These are phyloP conservation scores for Vannuccia rotundouncinata DNA, from an alignment of 2,888 invertebrate species.

Conservation along the genomic window DNA sequence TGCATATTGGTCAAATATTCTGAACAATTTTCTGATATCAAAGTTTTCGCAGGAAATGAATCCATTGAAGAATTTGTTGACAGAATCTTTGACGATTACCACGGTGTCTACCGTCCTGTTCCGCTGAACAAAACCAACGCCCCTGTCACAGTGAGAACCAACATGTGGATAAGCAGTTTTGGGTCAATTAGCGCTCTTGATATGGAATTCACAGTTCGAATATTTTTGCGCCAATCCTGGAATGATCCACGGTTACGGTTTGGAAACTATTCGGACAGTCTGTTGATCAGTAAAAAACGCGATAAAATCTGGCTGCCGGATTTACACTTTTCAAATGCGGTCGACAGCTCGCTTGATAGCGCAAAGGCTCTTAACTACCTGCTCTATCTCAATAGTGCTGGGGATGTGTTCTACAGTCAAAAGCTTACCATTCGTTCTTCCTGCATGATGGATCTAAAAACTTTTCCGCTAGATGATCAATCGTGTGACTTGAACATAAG, in stretches of 20 bases:
- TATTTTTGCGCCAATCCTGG: constrained; percentile 35
- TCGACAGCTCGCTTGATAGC: background rate
- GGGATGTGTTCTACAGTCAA: constrained; percentile 12
- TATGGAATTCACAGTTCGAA: constrained; percentile 35
- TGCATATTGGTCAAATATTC: no score
- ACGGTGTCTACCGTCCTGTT: background rate
- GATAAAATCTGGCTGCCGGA: constrained; percentile 1
- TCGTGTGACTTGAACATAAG: background rate
- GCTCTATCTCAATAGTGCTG: background rate
- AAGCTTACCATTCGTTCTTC: background rate
- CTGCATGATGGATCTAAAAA: constrained; percentile 17
- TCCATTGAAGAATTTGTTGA: background rate
- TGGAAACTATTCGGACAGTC: background rate
- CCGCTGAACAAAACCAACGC: background rate
- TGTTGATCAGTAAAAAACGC: background rate
- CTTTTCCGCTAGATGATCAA: constrained; percentile 31
- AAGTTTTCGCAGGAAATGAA: background rate
- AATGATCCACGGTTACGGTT: constrained; percentile 19
- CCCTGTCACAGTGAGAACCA: constrained; percentile 15
- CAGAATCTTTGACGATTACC: background rate
- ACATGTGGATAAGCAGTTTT: constrained; percentile 23
- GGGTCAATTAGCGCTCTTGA: constrained; percentile 27
- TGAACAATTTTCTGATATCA: no score
- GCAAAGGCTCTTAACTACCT: background rate
- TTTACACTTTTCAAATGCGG: background rate